phyloP scores from a whole-genome alignment of 2,888 invertebrate species.

The Branchinecta sandiegonensis region DNA sequence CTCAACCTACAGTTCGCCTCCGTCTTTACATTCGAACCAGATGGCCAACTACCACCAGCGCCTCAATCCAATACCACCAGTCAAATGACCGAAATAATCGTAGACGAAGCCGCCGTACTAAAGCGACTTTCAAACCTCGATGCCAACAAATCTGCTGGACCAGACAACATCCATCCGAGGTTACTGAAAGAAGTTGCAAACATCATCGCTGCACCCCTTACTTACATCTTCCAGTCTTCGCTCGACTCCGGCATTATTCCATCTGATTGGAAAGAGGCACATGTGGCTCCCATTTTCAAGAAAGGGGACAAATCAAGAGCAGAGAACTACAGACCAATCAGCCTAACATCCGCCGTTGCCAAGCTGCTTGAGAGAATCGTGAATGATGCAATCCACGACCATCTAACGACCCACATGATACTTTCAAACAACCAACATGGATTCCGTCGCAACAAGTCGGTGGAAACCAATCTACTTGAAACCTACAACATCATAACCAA shows the following conservation, averaged over 20 bases:
- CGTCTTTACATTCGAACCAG: slow-evolving; percentile 8
- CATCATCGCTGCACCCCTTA: slow-evolving; percentile 8
- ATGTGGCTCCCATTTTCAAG: slow-evolving; percentile 11
- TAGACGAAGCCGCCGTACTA: background rate
- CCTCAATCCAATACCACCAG: slow-evolving; percentile 1
- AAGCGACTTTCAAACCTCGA: background rate
- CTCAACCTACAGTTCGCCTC: background rate
- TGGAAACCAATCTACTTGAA: slow-evolving; percentile 12
- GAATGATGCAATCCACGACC: slow-evolving; percentile 13
- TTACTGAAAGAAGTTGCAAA: slow-evolving; percentile 4
- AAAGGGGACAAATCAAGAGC: background rate
- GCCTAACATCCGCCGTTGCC: slow-evolving; percentile 4
- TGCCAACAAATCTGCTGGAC: slow-evolving; percentile 15
- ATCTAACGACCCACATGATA: slow-evolving; percentile 3
- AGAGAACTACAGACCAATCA: slow-evolving; percentile 6
- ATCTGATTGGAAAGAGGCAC: background rate
- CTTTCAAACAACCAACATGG: slow-evolving; percentile 15
- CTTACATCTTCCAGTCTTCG: background rate
- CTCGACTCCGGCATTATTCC: background rate
- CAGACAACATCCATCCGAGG: slow-evolving; percentile 15
- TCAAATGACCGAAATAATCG: background rate
- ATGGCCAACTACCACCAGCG: slow-evolving; percentile 12
- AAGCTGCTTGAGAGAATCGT: slow-evolving; percentile 7
- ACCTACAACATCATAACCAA: background rate
- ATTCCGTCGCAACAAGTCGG: slow-evolving; percentile 10